Base-by-base conservation (phyloP, 2,797 vertebrate species). In the Lagodon rhomboides region DNA sequence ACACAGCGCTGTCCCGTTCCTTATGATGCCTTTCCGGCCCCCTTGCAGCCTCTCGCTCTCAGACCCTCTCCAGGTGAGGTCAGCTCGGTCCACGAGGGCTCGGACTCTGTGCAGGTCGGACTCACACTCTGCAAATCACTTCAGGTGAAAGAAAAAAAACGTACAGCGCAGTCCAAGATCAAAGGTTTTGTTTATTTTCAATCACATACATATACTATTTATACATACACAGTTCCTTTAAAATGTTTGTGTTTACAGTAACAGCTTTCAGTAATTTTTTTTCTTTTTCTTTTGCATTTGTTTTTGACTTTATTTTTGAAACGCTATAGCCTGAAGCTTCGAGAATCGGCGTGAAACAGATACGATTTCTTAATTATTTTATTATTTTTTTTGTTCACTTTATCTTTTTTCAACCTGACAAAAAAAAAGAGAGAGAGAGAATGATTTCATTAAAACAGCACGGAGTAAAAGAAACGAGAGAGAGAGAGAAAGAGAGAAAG, bases 131-230 rank as follows among this genome's bases (percentile, higher is more conserved):
- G 41, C n/a, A 59, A 60, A 61, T 55, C 11, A 18, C 9, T n/a
- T 10, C n/a, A 62, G n/a, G 27, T 56, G 25, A 77, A 72, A 84
- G 44, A 67, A 88, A 83, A 88, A 83, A 6, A 17, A 15, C 4
- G 27, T 7, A 59, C 55, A 66, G 63, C 0, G 16, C 8, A 18
- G 75, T 91, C 92, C 94, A 95, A 95, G 95, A 93, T 96, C 92
- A 95, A 95, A 96, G 92, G 77, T 95, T 95, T 94, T 92, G 73
- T 95, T 96, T 96, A 95, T 96, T 97, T 96, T 96, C 93, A 95
- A 83, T 95, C 95, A 96, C 94, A 95, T 94, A 96, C 95, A 95
- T 92, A 92, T 88, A 95, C 91, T 94, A 94, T 94, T 94, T 95
- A 91, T 96, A 97, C 92, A 95, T 93, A 96, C 88, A 96, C 94